phyloP scores from a whole-genome alignment of 2,888 invertebrate genomes.

The Pachymerium ferrugineum region DNA sequence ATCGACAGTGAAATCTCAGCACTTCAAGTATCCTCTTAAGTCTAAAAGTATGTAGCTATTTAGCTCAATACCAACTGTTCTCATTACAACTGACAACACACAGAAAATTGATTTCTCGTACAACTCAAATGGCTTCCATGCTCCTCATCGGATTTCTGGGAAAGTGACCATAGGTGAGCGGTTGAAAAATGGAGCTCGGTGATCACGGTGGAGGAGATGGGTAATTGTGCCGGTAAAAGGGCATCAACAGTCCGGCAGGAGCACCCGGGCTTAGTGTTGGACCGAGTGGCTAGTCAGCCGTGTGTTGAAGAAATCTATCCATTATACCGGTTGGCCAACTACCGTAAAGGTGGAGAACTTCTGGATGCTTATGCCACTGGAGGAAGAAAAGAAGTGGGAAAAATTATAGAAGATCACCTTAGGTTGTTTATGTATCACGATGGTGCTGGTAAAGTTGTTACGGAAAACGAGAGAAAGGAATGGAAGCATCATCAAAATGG shows the following conservation, averaged over 20 bases:
- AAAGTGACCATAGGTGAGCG: background rate
- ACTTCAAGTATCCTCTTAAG: too few species aligned
- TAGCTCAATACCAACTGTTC: too few species aligned
- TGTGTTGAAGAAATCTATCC: conserved; percentile 69
- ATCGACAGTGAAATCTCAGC: too few species aligned
- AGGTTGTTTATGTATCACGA: conserved; percentile 80
- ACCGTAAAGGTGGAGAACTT: conserved; percentile 66
- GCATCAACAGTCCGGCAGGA: conserved; percentile 23
- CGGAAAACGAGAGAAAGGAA: conserved; percentile 76
- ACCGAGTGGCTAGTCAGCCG: conserved; percentile 76
- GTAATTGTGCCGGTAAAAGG: conserved; percentile 25
- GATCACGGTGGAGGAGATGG: conserved; percentile 27
- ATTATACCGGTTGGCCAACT: conserved; percentile 77
- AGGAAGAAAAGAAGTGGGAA: conserved; percentile 66
- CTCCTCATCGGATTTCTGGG: background rate
- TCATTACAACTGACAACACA: too few species aligned
- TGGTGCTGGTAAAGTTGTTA: conserved; percentile 76
- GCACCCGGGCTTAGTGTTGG: conserved; percentile 67
- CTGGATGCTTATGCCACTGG: conserved; percentile 61
- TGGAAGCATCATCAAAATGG: conserved; percentile 53
- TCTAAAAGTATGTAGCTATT: too few species aligned
- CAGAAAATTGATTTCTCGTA: too few species aligned
- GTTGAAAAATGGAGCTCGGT: background rate
- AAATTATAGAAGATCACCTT: conserved; percentile 74
- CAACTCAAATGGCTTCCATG: background rate